These are phyloP conservation scores for Centruroides vittatus DNA, from an alignment of 1,140 invertebrate species.

Conservation along the genomic window DNA sequence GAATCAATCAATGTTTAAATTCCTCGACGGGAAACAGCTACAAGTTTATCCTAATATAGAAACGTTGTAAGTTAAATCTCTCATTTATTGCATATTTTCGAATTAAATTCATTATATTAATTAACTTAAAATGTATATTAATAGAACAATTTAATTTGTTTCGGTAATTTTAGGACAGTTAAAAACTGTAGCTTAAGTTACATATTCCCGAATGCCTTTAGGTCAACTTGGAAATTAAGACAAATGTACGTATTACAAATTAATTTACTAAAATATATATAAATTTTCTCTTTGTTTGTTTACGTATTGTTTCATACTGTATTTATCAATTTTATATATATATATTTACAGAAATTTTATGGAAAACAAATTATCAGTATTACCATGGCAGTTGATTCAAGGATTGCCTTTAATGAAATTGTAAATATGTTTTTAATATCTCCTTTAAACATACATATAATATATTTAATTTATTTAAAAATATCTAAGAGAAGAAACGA, in stretches of 20 bases:
- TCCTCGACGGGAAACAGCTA: constrained; percentile 4
- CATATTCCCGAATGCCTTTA: constrained; percentile 8
- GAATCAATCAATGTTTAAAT: constrained; percentile 1
- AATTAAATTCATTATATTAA: not conserved
- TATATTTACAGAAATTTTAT: too few species aligned
- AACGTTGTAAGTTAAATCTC: constrained; percentile 8
- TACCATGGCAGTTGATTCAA: too few species aligned
- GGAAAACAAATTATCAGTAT: too few species aligned
- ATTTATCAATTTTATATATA: too few species aligned
- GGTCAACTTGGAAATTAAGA: constrained; percentile 2
- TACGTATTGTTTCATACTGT: too few species aligned
- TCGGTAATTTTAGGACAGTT: constrained; percentile 6
- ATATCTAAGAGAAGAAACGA: too few species aligned
- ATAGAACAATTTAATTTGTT: not conserved
- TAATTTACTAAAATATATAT: not conserved
- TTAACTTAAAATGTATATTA: not conserved
- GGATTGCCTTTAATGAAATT: too few species aligned
- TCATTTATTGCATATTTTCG: not conserved
- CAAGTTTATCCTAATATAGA: constrained; percentile 10
- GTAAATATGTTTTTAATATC: too few species aligned
- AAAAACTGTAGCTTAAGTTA: constrained; percentile 4
- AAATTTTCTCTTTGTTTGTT: too few species aligned
- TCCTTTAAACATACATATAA: too few species aligned
- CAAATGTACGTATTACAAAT: constrained; percentile 10
- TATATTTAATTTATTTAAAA: too few species aligned